Evolutionary conservation across 92 coral and sea anemone species (phyloP).

Genomic region (Epizoanthus ramosus): DNA sequence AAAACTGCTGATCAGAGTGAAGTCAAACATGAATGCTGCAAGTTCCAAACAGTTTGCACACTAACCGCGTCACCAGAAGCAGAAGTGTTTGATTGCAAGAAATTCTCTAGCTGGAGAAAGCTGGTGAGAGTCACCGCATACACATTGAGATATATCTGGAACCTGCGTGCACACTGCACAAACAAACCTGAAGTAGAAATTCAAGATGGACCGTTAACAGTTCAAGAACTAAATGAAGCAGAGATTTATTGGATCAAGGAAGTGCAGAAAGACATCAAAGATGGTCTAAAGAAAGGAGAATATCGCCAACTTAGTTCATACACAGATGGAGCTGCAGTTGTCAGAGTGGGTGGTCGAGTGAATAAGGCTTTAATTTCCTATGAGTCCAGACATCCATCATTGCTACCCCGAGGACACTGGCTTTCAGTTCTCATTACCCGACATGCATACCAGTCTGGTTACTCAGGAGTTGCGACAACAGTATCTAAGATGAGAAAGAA

Average conservation of each 20-base stretch:
- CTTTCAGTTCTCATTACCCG: slow-evolving; percentile 27
- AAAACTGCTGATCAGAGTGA: no score
- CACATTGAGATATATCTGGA: slow-evolving; percentile 39
- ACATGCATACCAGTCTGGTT: slow-evolving; percentile 28
- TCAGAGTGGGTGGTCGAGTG: slow-evolving; percentile 65
- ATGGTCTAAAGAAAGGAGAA: slow-evolving; percentile 44
- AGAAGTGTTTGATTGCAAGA: no score
- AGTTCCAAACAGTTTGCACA: no score
- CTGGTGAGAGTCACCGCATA: slow-evolving; percentile 58
- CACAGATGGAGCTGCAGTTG: slow-evolving; percentile 32
- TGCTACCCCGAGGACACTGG: slow-evolving; percentile 27
- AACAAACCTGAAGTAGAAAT: not conserved
- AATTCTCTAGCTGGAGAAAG: no score
- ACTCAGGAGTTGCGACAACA: slow-evolving; percentile 37
- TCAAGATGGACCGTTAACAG: slow-evolving; percentile 26
- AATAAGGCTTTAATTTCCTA: slow-evolving; percentile 51
- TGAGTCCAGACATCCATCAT: slow-evolving; percentile 35
- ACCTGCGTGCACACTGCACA: slow-evolving; percentile 13
- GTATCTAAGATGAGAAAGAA: slow-evolving; percentile 9
- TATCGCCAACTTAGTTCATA: slow-evolving; percentile 45
- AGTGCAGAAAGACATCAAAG: slow-evolving; percentile 47
- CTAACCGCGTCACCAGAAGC: no score
- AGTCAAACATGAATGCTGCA: slow-evolving; percentile 48
- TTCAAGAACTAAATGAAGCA: no score
- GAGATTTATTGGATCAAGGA: slow-evolving; percentile 51